These are phyloP conservation scores for Drosophila atripex DNA, from an alignment of 2,888 invertebrate species.

Conservation along the genomic window DNA sequence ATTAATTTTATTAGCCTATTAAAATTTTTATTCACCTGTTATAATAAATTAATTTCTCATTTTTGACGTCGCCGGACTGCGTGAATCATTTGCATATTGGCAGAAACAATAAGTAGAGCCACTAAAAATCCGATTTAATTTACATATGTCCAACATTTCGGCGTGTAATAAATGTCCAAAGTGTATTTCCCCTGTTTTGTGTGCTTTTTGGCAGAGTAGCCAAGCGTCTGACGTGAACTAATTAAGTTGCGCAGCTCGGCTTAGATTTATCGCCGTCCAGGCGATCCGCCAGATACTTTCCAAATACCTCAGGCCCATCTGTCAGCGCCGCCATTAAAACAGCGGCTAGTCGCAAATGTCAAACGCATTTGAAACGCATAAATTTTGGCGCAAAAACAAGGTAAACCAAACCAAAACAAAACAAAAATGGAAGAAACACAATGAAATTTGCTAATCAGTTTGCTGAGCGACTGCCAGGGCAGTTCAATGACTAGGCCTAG, in stretches of 20 bases:
- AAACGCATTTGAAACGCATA: conserved; percentile 55
- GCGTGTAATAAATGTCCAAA: conserved; percentile 62
- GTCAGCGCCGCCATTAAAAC: conserved; percentile 41
- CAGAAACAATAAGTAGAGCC: conserved; percentile 27
- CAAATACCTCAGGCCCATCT: conserved; percentile 33
- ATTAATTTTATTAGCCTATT: conserved; percentile 50
- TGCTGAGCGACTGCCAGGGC: conserved; percentile 23
- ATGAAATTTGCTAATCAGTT: conserved; percentile 39
- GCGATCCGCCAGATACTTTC: conserved; percentile 60
- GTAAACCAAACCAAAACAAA: conserved; percentile 4
- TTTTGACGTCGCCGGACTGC: not conserved
- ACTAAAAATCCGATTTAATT: conserved; percentile 24
- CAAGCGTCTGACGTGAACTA: conserved; percentile 65
- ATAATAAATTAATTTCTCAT: conserved; percentile 49
- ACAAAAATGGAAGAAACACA: not conserved
- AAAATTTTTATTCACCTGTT: conserved; percentile 36
- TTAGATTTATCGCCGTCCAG: conserved; percentile 61
- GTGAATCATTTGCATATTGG: conserved; percentile 53
- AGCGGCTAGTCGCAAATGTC: conserved; percentile 52
- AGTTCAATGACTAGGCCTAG: conserved; percentile 34
- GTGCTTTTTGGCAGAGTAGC: conserved; percentile 31
- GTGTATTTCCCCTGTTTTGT: conserved; percentile 29
- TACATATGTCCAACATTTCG: conserved; percentile 35
- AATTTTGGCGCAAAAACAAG: conserved; percentile 27
- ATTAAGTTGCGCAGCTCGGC: conserved; percentile 67